Percentiles rank a stretch among this genome's conserved stretches.
Evolutionary conservation across 1,140 invertebrate species (phyloP).

Genomic region (Bombus impatiens): DNA sequence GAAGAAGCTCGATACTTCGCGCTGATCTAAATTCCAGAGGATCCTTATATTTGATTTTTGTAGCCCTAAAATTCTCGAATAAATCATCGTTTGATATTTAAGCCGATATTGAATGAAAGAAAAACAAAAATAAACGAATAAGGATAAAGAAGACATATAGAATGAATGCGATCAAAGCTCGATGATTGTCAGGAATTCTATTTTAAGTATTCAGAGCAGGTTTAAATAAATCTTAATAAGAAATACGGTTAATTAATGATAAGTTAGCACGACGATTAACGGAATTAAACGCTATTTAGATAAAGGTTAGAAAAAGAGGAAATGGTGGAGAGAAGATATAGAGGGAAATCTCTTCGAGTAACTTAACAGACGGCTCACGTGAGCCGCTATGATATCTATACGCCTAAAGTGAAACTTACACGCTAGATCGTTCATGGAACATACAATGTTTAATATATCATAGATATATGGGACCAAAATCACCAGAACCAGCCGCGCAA

Average conservation of each 20-base stretch:
- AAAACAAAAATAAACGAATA: not conserved
- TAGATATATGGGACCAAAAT: constrained; percentile 97
- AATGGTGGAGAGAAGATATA: not conserved
- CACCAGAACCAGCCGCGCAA: constrained; percentile 84
- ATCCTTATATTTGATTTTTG: no score
- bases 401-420: constrained; percentile 53
- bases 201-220: not conserved
- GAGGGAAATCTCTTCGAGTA: constrained; percentile 63
- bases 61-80: not conserved
- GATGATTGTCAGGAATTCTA: constrained; percentile 8
- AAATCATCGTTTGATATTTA: not conserved
- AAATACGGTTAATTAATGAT: not conserved
- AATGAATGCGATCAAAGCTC: not conserved
- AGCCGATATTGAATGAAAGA: not conserved
- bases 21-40: no score
- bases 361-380: constrained; percentile 72
- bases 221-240: constrained; percentile 46
- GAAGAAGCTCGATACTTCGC: no score
- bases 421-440: constrained; percentile 92
- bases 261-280: constrained; percentile 5
- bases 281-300: not conserved
- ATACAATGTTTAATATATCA: constrained; percentile 95
- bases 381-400: constrained; percentile 67
- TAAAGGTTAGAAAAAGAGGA: not conserved
- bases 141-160: not conserved